Percentiles rank a stretch among this genome's conserved stretches.
These are phyloP conservation scores for Rhodinocichla rosea DNA, from an alignment of 2,113 vertebrate genomes.

Conservation along the genomic window DNA sequence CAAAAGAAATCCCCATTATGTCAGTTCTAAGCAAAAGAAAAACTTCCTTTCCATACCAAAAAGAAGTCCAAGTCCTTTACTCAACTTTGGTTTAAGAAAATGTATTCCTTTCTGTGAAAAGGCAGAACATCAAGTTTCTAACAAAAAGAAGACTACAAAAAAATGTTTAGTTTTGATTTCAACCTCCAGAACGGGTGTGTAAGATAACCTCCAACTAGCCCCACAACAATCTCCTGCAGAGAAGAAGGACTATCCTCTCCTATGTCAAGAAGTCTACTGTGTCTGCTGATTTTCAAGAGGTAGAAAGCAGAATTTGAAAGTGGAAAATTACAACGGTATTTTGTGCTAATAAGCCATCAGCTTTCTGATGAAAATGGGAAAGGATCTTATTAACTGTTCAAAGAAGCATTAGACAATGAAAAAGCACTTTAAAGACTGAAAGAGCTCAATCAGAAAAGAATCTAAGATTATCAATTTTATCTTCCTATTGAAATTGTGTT, in stretches of 20 bases:
- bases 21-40: background rate
- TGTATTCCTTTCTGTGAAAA: background rate
- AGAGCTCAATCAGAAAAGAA: background rate
- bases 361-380: background rate
- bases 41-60: background rate
- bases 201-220: background rate
- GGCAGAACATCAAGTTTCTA: background rate
- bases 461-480: background rate
- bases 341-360: background rate
- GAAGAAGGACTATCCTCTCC: background rate
- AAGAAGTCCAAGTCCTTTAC: background rate
- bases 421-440: background rate
- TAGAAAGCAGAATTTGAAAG: background rate
- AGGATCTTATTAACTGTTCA: background rate
- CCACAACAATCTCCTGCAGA: background rate
- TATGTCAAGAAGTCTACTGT: background rate
- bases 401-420: background rate
- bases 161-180: background rate
- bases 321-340: slow-evolving; percentile 17
- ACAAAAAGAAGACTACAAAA: background rate
- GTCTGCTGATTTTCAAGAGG: background rate
- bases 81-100: background rate
- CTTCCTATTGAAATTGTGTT: background rate
- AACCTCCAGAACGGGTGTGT: background rate
- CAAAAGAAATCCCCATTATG: background rate